Base-by-base conservation (phyloP, 2,797 vertebrate genomes). In the Valencia hispanica region DNA sequence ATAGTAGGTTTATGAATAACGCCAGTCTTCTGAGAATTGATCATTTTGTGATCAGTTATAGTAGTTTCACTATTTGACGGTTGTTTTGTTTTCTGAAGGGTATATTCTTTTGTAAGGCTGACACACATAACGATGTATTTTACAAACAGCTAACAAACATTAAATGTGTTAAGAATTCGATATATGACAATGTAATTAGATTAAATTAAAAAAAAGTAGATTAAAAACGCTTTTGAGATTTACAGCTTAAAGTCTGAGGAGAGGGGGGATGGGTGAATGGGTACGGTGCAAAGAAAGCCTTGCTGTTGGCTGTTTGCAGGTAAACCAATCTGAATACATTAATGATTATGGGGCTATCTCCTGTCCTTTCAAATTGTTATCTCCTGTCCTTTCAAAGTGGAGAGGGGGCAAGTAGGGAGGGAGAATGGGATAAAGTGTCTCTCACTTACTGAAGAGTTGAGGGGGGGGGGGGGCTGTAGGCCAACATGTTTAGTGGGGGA, bases 361-460 rank as follows among this genome's bases (percentile, higher is more conserved):
- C 93, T 95, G 93, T 94, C 90, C 90, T 95, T 94, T 94, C 92
- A 94, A 94, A 94, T 88, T 89, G 91, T 92, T 94, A 94, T 96
- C 95, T 95, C 92, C 93, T 95, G 92, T 94, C 92, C 88, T 94
- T 96, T 94, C 91, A 94, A 92, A 93, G 90, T 88, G 82, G 87
- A 85, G 83, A 83, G 82, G 85, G 83, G 84, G 73, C 84, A 81
- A 80, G 84, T 80, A 75, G 84, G 86, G 80, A 86, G 84, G 89
- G 87, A 87, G 89, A 86, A 82, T 88, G 93, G 94, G 93, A 90
- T 92, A 91, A 92, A 92, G 87, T 92, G 89, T 94, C 93, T 95
- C 92, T 93, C 90, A 93, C 87, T 94, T 83, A 65, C 61, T 65
- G 34, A 65, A 39, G 34, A 34, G 34, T 9, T 20, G 75, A 90